These are phyloP conservation scores for Latrodectus hesperus DNA, from an alignment of 2,888 invertebrate species.

Conservation along the genomic window DNA sequence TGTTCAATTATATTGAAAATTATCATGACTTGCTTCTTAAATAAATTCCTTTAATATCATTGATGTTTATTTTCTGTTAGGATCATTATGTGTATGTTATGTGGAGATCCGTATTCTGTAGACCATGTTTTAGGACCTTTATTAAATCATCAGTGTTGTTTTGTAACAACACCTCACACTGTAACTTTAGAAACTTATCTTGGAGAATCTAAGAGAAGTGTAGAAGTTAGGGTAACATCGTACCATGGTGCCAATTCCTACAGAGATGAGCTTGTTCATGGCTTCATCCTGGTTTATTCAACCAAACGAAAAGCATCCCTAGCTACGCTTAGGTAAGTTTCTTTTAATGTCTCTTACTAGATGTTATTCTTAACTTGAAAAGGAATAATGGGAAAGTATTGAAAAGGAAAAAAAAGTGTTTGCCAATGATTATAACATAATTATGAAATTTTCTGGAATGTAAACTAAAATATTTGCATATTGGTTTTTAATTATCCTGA, in stretches of 20 bases:
- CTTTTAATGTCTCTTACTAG: background rate
- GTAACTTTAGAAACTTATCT: constrained; percentile 93
- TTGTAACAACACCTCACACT: constrained; percentile 85
- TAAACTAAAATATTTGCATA: too few relatives aligned
- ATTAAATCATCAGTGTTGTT: constrained; percentile 89
- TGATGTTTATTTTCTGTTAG: constrained; percentile 74
- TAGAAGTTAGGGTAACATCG: constrained; percentile 74
- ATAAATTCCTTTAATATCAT: background rate
- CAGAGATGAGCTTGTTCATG: constrained; percentile 93
- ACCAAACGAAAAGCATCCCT: constrained; percentile 95
- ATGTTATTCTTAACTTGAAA: background rate
- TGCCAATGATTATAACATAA: too few relatives aligned
- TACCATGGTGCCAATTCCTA: constrained; percentile 91
- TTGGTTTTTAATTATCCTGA: too few relatives aligned
- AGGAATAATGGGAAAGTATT: background rate
- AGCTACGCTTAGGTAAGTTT: constrained; percentile 84
- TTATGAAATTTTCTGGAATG: too few relatives aligned
- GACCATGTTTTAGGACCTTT: constrained; percentile 92
- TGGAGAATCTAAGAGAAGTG: constrained; percentile 86
- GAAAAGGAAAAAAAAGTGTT: too few relatives aligned
- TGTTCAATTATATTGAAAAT: background rate
- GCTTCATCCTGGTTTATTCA: constrained; percentile 95
- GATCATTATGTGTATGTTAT: constrained; percentile 96
- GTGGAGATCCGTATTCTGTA: constrained; percentile 93
- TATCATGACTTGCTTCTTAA: background rate